A percentile compares a stretch with the other conserved stretches of the same genome.
Conservation (phyloP, 2,797 vertebrate species). For the Poecilia wingei region DNA sequence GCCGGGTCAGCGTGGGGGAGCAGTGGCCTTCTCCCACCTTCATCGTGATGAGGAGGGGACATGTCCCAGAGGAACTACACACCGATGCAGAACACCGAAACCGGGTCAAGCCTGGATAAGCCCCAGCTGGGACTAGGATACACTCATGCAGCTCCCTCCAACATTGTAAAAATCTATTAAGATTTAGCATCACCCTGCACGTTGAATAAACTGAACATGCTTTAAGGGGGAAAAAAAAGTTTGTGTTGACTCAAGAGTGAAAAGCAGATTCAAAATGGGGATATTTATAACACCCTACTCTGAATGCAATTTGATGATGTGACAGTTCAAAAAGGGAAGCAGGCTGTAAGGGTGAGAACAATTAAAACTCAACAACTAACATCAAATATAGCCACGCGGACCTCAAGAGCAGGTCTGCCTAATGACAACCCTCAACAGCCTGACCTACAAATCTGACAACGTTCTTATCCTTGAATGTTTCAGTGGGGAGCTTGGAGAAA, state of each 20-base stretch:
- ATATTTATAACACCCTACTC: constrained; percentile 4
- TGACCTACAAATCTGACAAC: constrained; percentile 87
- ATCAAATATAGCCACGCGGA: constrained; percentile 39
- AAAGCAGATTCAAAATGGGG: constrained; percentile 4
- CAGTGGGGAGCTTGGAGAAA: constrained; percentile 75
- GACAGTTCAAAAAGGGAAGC: constrained; percentile 24
- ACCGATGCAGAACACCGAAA: constrained; percentile 68
- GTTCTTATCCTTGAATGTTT: constrained; percentile 79
- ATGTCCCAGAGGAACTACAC: constrained; percentile 73
- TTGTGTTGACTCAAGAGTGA: constrained; percentile 19
- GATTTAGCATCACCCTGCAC: constrained; percentile 47
- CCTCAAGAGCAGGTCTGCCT: constrained; percentile 76
- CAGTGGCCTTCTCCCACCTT: constrained; percentile 73
- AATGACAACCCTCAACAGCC: constrained; percentile 80
- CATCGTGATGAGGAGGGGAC: constrained; percentile 74
- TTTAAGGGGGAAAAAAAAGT: constrained; percentile 13
- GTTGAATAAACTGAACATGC: constrained; percentile 21
- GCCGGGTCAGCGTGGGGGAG: constrained; percentile 42
- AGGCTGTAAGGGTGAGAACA: background rate
- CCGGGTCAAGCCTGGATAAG: constrained; percentile 78
- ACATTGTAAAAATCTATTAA: constrained; percentile 75
- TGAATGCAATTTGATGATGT: background rate
- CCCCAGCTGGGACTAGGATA: constrained; percentile 76
- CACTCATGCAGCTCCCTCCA: constrained; percentile 64
- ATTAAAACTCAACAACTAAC: constrained; percentile 26